Base-by-base conservation (phyloP, 2,888 invertebrate species). In the Orthosia gothica region DNA sequence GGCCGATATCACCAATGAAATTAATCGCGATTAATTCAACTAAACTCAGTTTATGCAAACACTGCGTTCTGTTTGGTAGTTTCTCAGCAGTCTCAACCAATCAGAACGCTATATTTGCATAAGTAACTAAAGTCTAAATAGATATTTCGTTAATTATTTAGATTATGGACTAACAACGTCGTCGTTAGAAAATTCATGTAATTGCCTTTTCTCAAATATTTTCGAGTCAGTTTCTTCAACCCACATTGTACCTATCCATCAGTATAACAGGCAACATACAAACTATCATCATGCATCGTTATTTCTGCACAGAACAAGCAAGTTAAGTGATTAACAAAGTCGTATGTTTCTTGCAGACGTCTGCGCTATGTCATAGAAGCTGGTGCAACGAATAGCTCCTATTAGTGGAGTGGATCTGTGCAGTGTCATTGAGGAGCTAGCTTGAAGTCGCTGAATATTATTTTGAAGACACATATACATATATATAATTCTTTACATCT, bases 261-360 rank as follows among this genome's bases (percentile, higher is more conserved):
- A 23, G 0, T 45, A 49, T 49, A 50, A 50, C 16, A 20, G 2
- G n/a, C 52, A 58, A 54, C 13, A 40, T 12, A 67, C 49, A 63
- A 63, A 70, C 61, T 63, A 49, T 49, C 11, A 26, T 15, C 16
- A n/a, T 23, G 13, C 57, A 49, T 32, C 26, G 16, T 55, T 68
- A 54, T 55, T 50, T 54, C 72, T 66, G 58, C 54, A 79, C 47
- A 78, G 67, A 20, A 65, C 57, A 54, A 68, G 57, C 15, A 69
- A 79, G 40, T 67, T 57, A 78, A 82, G 71, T 62, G 57, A 79
- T 75, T 67, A 79, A 58, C 57, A 64, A 76, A 70, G 72, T 81
- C 52, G 20, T 64, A 50, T 70, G 70, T 70, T 66, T 72, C 72
- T 73, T 57, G 80, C 18, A 47, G 57, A 49, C 47, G 74, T 66